phyloP scores from a whole-genome alignment of 2,888 invertebrate species.

The Criorhina ranunculi region DNA sequence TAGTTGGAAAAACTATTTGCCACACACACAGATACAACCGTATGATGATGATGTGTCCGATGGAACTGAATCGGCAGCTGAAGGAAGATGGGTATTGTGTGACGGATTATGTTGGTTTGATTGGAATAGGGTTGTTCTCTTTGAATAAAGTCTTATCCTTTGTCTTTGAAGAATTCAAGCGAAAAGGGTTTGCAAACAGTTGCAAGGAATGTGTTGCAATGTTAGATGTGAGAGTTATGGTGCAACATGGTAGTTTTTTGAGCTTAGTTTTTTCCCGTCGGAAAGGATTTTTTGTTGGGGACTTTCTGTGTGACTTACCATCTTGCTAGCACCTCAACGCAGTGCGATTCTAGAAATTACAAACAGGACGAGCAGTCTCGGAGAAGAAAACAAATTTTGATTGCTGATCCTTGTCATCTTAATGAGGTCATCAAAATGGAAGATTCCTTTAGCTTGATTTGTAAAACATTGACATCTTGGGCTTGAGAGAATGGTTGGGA shows the following conservation, averaged over 20 bases:
- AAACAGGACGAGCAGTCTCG: too few species aligned
- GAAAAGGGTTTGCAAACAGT: slow-evolving; percentile 51
- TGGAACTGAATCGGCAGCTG: slow-evolving; percentile 35
- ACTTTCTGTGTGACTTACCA: too few species aligned
- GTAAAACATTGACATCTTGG: too few species aligned
- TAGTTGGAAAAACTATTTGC: slow-evolving; percentile 71
- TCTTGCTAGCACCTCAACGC: too few species aligned
- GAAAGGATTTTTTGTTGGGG: too few species aligned
- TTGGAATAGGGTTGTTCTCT: slow-evolving; percentile 42
- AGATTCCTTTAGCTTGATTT: too few species aligned
- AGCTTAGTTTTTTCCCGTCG: too few species aligned
- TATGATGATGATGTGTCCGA: background rate
- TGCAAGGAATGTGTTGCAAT: background rate
- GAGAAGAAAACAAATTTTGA: too few species aligned
- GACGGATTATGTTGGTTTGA: slow-evolving; percentile 53
- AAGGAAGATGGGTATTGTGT: slow-evolving; percentile 25
- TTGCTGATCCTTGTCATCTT: too few species aligned
- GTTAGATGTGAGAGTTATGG: background rate
- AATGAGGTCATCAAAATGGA: too few species aligned
- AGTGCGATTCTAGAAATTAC: too few species aligned
- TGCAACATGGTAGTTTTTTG: background rate
- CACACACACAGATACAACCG: slow-evolving; percentile 5
- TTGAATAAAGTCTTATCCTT: slow-evolving; percentile 37
- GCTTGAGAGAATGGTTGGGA: too few species aligned
- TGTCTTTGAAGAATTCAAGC: slow-evolving; percentile 41